Base-by-base conservation (phyloP, 2,797 vertebrate genomes). In the Scomberomorus guttatus region DNA sequence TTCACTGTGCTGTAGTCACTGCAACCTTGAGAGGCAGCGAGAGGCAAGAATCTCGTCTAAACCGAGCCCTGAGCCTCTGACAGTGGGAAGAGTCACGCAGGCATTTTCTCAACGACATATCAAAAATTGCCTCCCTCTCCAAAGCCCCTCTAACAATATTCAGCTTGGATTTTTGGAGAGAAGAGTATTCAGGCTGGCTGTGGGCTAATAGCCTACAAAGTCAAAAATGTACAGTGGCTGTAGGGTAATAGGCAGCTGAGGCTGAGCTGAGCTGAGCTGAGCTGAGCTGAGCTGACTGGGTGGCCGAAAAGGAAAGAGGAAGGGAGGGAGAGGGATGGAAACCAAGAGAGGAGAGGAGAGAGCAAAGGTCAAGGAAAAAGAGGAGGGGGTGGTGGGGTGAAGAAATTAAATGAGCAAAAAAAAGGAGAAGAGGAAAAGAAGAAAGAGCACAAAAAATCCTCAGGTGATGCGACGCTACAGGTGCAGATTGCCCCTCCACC, bases 141-240 rank as follows among this genome's bases (percentile, higher is more conserved):
- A 61, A 82, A 81, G 69, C 77, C 52, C 70, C 68, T 75, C 80
- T 48, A 54, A 79, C 76, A 82, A 86, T 74, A 81, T 81, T 76
- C 75, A 79, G 77, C 63, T 73, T 0, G 2, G 75, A 56, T 80
- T 85, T 71, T 65, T 37, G 5, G 34, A 42, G 80, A 61, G 76
- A 39, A n/a, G 48, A 68, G 42, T 50, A 68, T 77, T 75, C 73
- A 50, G 65, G 52, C 66, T 69, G 82, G 83, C 85, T 76, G 80
- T 34, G 1, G 81, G 82, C 84, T 84, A 80, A 88, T 70, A 67
- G 81, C 64, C 75, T 44, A 48, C 57, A 75, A 79, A 86, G 75
- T 79, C 37, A 76, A 63, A 86, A 57, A 68, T 64, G 83, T 42
- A 61, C 73, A 48, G 65, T 29, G 61, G 72, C 80, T 76, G 75